Evolutionary conservation across 2,113 vertebrate genomes (phyloP), one percentile per base, ranked within the genome.

Genomic region (Prunella fulvescens): DNA sequence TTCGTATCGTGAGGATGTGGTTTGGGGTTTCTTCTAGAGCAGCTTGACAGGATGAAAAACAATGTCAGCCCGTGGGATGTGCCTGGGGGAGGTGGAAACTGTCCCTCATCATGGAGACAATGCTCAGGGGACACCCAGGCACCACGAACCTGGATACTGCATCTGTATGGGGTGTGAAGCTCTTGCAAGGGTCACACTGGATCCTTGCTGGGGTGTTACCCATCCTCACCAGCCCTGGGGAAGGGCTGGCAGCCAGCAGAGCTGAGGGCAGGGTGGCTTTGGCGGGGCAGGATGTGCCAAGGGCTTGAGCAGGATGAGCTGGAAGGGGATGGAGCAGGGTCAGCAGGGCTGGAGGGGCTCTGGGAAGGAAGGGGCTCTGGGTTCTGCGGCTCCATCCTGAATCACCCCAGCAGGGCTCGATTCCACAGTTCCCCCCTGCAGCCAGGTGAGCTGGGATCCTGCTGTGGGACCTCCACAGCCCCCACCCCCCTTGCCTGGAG

Each of bases 1-100:
- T 90, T 78, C 3, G 0, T 51, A 45, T n/a, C 8, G 1, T 10
- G 14, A 4, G 40, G 58, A 54, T 31, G 44, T 23, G 64, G 28
- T 58, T 62, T 6, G 8, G 7, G 48, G 48, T 48, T 45, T 37
- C 17, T 11, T 23, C 2, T 25, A 1, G 7, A 9, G 10, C 45
- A 40, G 24, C 22, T 62, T 7, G 12, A 16, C 22, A 1, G 1
- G 31, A 3, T 60, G 33, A 58, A 11, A 67, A 76, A 22, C 1
- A 1, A 6, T 1, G 2, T 11, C 48, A 2, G 1, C 60, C 13
- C 6, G 1, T 1, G 3, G 39, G 23, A 10, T 1, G 3, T 0
- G 4, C 48, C 20, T 20, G 42, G 19, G 14, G 23, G 19, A 60
- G 42, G 13, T 14, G 53, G 44, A 11, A 10, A 3, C 9, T 11